Base-by-base conservation (phyloP, 2,888 invertebrate genomes). In the Horisme vitalbata region DNA sequence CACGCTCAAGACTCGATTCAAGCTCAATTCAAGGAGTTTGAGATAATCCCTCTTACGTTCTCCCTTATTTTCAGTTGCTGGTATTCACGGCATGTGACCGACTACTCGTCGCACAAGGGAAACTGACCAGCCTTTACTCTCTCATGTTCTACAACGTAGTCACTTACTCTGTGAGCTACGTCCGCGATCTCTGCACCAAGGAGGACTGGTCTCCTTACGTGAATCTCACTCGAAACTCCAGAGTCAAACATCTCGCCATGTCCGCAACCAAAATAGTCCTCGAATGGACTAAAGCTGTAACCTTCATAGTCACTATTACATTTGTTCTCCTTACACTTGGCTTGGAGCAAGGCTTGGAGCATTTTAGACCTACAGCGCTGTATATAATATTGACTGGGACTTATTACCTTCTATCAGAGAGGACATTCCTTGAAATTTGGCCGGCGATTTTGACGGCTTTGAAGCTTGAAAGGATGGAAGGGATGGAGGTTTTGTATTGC, bases 131-230 rank as follows among this genome's bases (percentile, higher is more conserved):
- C 28, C 90, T 95, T 13, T 95, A 95, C 78, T 94, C 95, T 0
- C 86, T 95, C 10, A 94, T 95, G 93, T 95, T 95, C 82, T 95
- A 95, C 90, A 95, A 95, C 76, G 95, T 95, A 4, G 89, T 95
- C 54, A 93, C 95, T 0, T 95, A 95, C 79, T 94, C 95, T 63
- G 92, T 94, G 7, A 91, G 92, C 59, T 95, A 95, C 80, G 92
- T 95, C 12, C 92, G 93, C 52, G 95, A 95, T 68, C 85, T 94
- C 4, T 90, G 93, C 55, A 93, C 93, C 60, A 94, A 94, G 66
- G 93, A 94, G 71, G 93, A 95, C 78, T 95, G 95, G 94, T 93
- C 94, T 0, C 93, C 94, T 0, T 94, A 93, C 63, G 93, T 95
- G 11, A 93, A 93, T 65, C 91, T 95, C 66, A 93, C 94, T 0